A percentile compares a stretch with the other conserved stretches of the same genome.
phyloP scores from a whole-genome alignment of 1,140 invertebrate genomes.

The Drosophila tristis region DNA sequence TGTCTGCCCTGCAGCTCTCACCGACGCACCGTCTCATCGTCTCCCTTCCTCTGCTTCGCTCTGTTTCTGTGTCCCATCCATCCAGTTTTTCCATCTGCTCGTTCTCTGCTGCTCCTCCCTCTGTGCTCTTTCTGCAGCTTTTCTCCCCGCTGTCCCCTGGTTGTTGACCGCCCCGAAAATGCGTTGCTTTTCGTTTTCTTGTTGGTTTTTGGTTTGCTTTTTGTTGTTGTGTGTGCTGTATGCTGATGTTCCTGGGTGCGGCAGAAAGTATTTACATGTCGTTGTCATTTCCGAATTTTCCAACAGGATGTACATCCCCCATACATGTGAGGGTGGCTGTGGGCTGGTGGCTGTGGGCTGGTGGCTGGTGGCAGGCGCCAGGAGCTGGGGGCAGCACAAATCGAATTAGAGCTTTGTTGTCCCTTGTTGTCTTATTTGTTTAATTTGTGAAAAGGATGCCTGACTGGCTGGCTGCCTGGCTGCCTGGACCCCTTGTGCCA shows the following conservation, averaged over 20 bases:
- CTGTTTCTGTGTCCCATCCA: constrained; percentile 5
- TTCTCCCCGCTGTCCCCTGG: too few relatives aligned
- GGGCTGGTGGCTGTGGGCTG: background rate
- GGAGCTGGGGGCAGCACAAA: constrained; percentile 39
- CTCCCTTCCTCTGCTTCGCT: constrained; percentile 20
- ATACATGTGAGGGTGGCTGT: too few relatives aligned
- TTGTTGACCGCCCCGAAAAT: constrained; percentile 25
- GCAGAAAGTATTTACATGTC: constrained; percentile 75
- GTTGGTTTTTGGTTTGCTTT: background rate
- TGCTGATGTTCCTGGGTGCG: constrained; percentile 26
- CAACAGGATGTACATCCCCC: background rate
- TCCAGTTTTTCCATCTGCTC: too few relatives aligned
- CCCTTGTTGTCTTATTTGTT: constrained; percentile 75
- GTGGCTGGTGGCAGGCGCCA: background rate
- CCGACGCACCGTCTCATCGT: constrained; percentile 43
- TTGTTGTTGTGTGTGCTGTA: constrained; percentile 10
- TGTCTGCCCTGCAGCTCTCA: background rate
- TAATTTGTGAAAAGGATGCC: constrained; percentile 66
- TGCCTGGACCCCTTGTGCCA: background rate
- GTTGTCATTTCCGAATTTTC: constrained; percentile 56
- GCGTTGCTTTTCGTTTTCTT: constrained; percentile 12
- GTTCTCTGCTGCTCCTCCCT: too few relatives aligned
- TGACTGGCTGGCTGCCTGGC: too few relatives aligned
- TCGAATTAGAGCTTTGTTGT: constrained; percentile 67
- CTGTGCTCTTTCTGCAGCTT: too few relatives aligned